Evolutionary conservation across 1,140 invertebrate genomes (phyloP).

Genomic region (Drosophila paulistorum): DNA sequence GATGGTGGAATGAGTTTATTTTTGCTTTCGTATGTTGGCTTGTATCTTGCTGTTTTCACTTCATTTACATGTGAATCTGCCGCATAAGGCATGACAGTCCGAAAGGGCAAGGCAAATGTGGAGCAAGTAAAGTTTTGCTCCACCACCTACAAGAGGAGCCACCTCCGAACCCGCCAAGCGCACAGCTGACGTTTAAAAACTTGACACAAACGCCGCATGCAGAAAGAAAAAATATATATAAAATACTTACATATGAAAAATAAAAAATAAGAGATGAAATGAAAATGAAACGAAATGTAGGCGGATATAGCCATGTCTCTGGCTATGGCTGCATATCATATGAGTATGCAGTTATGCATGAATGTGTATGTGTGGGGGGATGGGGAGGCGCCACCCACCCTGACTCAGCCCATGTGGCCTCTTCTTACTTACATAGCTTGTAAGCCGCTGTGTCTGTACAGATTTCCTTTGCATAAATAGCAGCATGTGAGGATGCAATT

Average conservation of each 20-base stretch:
- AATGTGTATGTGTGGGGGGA: constrained; percentile 15
- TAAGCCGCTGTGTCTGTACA: constrained; percentile 64
- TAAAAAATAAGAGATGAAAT: constrained; percentile 35
- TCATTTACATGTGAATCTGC: constrained; percentile 71
- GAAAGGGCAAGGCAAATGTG: constrained; percentile 62
- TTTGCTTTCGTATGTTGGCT: constrained; percentile 34
- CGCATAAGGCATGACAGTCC: constrained; percentile 57
- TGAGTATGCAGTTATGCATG: constrained; percentile 39
- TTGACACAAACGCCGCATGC: constrained; percentile 63
- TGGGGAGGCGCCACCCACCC: background rate
- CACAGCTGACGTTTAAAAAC: constrained; percentile 68
- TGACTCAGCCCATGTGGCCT: background rate
- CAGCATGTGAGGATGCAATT: constrained; percentile 55
- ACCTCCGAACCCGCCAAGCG: background rate
- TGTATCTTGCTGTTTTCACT: constrained; percentile 53
- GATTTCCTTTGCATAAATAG: constrained; percentile 76
- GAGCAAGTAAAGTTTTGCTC: constrained; percentile 49
- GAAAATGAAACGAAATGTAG: constrained; percentile 64
- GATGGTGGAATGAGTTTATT: constrained; percentile 14
- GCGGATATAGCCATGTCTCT: constrained; percentile 39
- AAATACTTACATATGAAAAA: constrained; percentile 1
- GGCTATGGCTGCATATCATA: constrained; percentile 59
- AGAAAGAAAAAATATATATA: constrained; percentile 24
- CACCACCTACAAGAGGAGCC: constrained; percentile 16
- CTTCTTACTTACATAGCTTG: constrained; percentile 21